A percentile compares a stretch with the other conserved stretches of the same genome.
Conservation (phyloP, 1,140 invertebrate species). For the Orius insidiosus region DNA sequence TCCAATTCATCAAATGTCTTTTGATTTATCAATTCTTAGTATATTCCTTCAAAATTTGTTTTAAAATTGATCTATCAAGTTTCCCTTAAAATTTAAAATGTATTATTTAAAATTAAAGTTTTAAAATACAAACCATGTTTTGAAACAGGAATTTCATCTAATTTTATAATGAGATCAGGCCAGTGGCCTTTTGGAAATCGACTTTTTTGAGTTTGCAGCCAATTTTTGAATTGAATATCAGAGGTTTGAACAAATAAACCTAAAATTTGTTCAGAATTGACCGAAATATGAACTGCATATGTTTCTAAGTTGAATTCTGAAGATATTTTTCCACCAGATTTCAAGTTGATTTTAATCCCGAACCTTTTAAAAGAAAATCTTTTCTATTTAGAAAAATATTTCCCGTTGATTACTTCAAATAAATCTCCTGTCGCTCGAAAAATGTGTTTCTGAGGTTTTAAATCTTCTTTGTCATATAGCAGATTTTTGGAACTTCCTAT, state of each 20-base stretch:
- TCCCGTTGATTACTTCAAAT: slow-evolving; percentile 22
- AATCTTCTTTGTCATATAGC: slow-evolving; percentile 36
- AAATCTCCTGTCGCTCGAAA: slow-evolving; percentile 51
- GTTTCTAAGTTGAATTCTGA: slow-evolving; percentile 26
- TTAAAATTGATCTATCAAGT: too few species aligned
- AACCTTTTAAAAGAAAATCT: slow-evolving; percentile 41
- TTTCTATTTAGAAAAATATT: too few species aligned
- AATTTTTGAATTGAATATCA: slow-evolving; percentile 10
- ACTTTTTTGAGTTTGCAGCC: too few species aligned
- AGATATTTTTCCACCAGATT: slow-evolving; percentile 35
- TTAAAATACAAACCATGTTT: slow-evolving; percentile 34
- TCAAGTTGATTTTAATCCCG: slow-evolving; percentile 47
- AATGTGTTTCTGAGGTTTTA: slow-evolving; percentile 23
- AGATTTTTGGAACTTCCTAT: slow-evolving; percentile 42
- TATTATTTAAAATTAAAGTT: too few species aligned
- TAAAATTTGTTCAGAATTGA: background rate
- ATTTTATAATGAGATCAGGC: slow-evolving; percentile 34
- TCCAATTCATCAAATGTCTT: too few species aligned
- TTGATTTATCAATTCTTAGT: too few species aligned
- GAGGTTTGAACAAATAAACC: background rate
- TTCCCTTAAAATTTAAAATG: too few species aligned
- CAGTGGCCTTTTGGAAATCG: slow-evolving; percentile 20
- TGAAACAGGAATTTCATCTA: slow-evolving; percentile 36
- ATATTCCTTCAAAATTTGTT: too few species aligned
- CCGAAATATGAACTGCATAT: background rate